A percentile compares a stretch with the other conserved stretches of the same genome.
Conservation (phyloP, 1,140 invertebrate genomes). For the Centruroides vittatus region DNA sequence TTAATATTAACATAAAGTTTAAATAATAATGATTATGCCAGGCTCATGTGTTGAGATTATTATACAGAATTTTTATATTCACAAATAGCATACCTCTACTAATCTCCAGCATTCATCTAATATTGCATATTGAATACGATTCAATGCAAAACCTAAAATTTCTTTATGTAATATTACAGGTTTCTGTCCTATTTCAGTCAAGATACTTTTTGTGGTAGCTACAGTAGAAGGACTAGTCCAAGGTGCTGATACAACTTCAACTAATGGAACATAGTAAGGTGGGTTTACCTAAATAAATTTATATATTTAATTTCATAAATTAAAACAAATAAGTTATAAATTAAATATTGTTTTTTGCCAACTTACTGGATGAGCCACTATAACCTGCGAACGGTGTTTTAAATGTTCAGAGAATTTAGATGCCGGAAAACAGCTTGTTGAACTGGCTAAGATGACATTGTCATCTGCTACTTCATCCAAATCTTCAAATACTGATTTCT, state of each 20-base stretch:
- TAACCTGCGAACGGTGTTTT: constrained; percentile 54
- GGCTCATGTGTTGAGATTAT: too few relatives aligned
- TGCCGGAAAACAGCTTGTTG: constrained; percentile 76
- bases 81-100: constrained; percentile 38
- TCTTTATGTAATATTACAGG: constrained; percentile 73
- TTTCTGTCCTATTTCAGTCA: constrained; percentile 77
- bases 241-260: constrained; percentile 85
- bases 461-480: constrained; percentile 53
- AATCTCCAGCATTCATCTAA: constrained; percentile 84
- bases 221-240: constrained; percentile 58
- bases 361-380: constrained; percentile 62
- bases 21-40: too few relatives aligned
- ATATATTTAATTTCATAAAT: background rate
- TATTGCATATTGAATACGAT: constrained; percentile 91
- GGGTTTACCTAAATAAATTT: constrained; percentile 55
- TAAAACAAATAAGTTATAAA: background rate
- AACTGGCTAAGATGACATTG: constrained; percentile 55
- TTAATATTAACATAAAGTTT: too few relatives aligned
- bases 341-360: too few relatives aligned
- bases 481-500: constrained; percentile 59
- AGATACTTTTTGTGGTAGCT: constrained; percentile 50
- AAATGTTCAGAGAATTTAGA: constrained; percentile 65
- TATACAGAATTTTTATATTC: too few relatives aligned
- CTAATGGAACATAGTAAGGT: constrained; percentile 84
- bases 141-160: constrained; percentile 81